Conservation (phyloP, 2,888 invertebrate genomes). For the Notodonta dromedarius region DNA sequence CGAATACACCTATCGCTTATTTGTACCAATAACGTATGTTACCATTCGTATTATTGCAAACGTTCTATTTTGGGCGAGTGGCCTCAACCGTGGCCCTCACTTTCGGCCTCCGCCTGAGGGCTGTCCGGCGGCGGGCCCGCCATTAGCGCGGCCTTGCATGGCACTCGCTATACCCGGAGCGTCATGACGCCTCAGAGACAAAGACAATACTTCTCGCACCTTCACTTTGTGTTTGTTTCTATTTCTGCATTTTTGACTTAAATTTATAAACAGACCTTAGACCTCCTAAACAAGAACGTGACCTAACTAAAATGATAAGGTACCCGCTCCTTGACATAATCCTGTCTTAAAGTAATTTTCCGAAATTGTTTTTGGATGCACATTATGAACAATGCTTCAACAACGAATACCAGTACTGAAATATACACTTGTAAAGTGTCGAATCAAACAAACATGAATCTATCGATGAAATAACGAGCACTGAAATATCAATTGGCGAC, state of each 20-base stretch:
- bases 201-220: background rate
- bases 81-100: conserved; percentile 14
- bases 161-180: background rate
- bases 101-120: background rate
- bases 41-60: too few species aligned
- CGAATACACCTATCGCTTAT: too few species aligned
- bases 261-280: too few species aligned
- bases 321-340: background rate
- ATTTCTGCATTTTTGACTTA: too few species aligned
- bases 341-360: too few species aligned
- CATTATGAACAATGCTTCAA: too few species aligned
- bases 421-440: too few species aligned
- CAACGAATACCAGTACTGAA: too few species aligned
- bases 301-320: background rate
- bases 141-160: background rate
- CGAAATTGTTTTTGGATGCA: too few species aligned
- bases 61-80: background rate
- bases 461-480: background rate
- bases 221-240: background rate
- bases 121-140: background rate
- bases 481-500: background rate
- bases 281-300: background rate
- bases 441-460: background rate
- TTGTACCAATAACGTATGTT: too few species aligned
- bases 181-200: background rate